A percentile compares a stretch with the other conserved stretches of the same genome.
Evolutionary conservation across 2,113 vertebrate genomes (phyloP).

Genomic region (Scatophagus argus): DNA sequence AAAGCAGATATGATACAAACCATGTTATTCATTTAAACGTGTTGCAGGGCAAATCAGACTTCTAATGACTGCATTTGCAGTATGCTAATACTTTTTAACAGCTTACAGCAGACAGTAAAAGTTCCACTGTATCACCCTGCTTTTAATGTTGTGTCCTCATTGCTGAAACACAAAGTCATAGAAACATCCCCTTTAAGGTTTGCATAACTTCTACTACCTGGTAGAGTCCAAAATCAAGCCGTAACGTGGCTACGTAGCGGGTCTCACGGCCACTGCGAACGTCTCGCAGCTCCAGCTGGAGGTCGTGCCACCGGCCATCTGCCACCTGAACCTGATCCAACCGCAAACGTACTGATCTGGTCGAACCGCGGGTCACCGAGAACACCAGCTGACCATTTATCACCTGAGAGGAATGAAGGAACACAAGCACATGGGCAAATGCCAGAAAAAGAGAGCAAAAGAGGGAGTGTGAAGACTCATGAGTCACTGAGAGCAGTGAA

Average conservation of each 20-base stretch:
- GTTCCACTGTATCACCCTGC: background rate
- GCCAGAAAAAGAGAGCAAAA: background rate
- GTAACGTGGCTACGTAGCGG: slow-evolving; percentile 90
- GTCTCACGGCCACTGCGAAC: slow-evolving; percentile 89
- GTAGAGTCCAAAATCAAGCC: slow-evolving; percentile 94
- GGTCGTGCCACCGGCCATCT: slow-evolving; percentile 95
- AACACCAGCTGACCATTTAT: slow-evolving; percentile 91
- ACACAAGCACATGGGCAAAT: background rate
- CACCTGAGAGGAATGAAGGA: slow-evolving; percentile 82
- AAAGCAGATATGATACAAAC: slow-evolving; percentile 18
- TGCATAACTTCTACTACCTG: slow-evolving; percentile 83
- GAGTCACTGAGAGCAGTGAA: background rate
- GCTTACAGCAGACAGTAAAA: background rate
- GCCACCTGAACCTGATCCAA: slow-evolving; percentile 93
- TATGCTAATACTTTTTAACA: background rate
- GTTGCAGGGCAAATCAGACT: background rate
- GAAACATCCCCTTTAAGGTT: background rate
- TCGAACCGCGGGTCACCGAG: slow-evolving; percentile 87
- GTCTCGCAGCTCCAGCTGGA: slow-evolving; percentile 94
- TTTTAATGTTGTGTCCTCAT: background rate
- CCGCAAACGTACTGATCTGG: slow-evolving; percentile 87
- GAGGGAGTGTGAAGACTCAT: background rate
- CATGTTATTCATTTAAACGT: slow-evolving; percentile 8
- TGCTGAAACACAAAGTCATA: background rate
- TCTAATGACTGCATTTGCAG: background rate